Conservation (phyloP, 2,113 vertebrate genomes). For the Dicerorhinus sumatrensis region DNA sequence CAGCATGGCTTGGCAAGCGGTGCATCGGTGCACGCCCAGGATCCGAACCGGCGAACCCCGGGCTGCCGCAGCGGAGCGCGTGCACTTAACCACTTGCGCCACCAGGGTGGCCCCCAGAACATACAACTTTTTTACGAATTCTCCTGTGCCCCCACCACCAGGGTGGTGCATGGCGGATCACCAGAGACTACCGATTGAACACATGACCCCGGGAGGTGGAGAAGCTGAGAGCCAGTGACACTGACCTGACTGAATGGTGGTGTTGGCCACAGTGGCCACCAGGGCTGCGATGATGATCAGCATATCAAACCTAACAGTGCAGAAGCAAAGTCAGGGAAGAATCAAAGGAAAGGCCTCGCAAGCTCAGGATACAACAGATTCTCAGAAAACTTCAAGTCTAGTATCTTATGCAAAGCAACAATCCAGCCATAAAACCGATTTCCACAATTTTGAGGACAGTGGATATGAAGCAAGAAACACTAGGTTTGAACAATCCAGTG, state of each 20-base stretch:
- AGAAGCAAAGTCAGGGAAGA: slow-evolving; percentile 61
- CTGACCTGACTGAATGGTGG: slow-evolving; percentile 91
- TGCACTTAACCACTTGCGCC: too few relatives aligned
- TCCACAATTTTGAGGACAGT: background rate
- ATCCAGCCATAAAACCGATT: background rate
- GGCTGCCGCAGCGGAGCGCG: too few relatives aligned
- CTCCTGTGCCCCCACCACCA: background rate
- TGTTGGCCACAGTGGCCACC: slow-evolving; percentile 90
- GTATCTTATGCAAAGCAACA: background rate
- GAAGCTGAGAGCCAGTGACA: background rate
- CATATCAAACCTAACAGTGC: slow-evolving; percentile 93
- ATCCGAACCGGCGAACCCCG: too few relatives aligned
- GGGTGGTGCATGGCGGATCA: rapidly evolving
- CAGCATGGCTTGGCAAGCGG: too few relatives aligned
- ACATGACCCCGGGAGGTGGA: rapidly evolving
- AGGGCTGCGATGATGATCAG: slow-evolving; percentile 94
- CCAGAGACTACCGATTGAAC: background rate
- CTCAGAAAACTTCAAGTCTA: background rate
- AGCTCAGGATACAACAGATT: background rate
- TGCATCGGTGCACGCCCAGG: too few relatives aligned
- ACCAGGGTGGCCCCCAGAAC: too few relatives aligned
- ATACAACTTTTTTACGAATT: background rate
- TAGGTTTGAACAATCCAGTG: background rate
- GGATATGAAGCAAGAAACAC: background rate
- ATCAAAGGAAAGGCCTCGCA: background rate